Base-by-base conservation (phyloP, 2,888 invertebrate species). In the Acanthosepion pharaonis region DNA sequence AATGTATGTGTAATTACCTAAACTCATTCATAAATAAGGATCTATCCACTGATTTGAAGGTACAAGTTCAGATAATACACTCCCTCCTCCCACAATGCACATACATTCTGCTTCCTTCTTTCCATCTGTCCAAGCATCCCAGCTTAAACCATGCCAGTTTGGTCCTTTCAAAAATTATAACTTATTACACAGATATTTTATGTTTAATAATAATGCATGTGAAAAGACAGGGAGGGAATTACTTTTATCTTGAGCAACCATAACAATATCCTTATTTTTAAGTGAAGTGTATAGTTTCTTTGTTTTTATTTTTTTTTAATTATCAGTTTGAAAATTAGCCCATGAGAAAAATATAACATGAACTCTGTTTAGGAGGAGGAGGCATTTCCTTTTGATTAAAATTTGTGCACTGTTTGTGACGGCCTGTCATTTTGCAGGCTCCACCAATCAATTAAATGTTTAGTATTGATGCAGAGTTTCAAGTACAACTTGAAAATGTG, bases 331-430 rank as follows among this genome's bases (percentile, higher is more conserved):
- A 78, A 78, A 78, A 78, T 78, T 78, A 78, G 18, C n/a, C n/a
- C n/a, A 78, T 78, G 33, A 78, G 78, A 78, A n/a, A 78, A 78
- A 78, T 78, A 78, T 78, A 78, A 78, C n/a, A 78, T 78, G n/a
- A 78, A 78, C n/a, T 78, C n/a, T 78, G 78, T n/a, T 78, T 11
- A 78, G 59, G 23, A 59, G 59, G 23, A 59, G 20, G 59, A 59
- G 59, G n/a, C 78, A 78, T 78, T 78, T 59, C 59, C n/a, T 78
- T n/a, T 78, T 78, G 33, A 78, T 78, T 78, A 78, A 78, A 78
- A 78, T 78, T 78, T 78, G 78, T 78, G 78, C n/a, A 78, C n/a
- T 33, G 15, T 78, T 78, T 78, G n/a, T 78, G n/a, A 78, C n/a
- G n/a, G 78, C n/a, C 78, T 33, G 33, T 33, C 78, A 78, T 78